Percentiles rank a stretch among this genome's conserved stretches.
These are phyloP conservation scores for Fragum fragum DNA, from an alignment of 2,888 invertebrate genomes.

Conservation along the genomic window DNA sequence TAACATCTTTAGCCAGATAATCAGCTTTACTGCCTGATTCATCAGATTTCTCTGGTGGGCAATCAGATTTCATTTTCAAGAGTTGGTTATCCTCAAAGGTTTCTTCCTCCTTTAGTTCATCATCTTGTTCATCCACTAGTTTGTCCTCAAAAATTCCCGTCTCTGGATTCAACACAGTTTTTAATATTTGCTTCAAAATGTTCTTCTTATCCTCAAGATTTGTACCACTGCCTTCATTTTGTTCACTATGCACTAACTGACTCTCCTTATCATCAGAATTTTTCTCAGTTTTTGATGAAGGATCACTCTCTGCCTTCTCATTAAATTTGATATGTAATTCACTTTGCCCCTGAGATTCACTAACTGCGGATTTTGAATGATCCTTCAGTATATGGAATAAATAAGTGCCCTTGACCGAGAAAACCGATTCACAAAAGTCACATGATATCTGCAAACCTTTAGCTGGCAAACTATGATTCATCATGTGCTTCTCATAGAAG, in stretches of 20 bases:
- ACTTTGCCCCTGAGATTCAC: conserved; percentile 21
- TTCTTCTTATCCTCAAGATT: background rate
- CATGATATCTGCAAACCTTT: conserved; percentile 40
- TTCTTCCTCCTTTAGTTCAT: conserved; percentile 9
- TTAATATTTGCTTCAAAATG: background rate
- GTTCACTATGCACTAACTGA: background rate
- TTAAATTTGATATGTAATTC: conserved; percentile 20
- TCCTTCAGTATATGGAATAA: conserved; percentile 55
- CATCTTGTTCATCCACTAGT: conserved; percentile 45
- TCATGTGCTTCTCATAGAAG: conserved; percentile 45
- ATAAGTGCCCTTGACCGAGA: conserved; percentile 50
- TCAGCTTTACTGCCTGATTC: background rate
- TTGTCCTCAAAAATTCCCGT: conserved; percentile 60
- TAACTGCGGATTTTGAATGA: conserved; percentile 35
- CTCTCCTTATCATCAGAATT: background rate
- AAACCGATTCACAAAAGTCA: conserved; percentile 45
- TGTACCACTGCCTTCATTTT: background rate
- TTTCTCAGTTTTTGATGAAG: background rate
- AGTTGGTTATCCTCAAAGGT: conserved; percentile 5
- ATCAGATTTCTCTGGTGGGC: background rate
- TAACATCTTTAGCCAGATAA: background rate
- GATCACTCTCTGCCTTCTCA: conserved; percentile 10
- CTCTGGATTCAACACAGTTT: conserved; percentile 55
- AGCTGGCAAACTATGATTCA: conserved; percentile 35
- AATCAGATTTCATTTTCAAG: background rate